Base-by-base conservation (phyloP, 2,113 vertebrate species). In the Pimephales promelas region DNA sequence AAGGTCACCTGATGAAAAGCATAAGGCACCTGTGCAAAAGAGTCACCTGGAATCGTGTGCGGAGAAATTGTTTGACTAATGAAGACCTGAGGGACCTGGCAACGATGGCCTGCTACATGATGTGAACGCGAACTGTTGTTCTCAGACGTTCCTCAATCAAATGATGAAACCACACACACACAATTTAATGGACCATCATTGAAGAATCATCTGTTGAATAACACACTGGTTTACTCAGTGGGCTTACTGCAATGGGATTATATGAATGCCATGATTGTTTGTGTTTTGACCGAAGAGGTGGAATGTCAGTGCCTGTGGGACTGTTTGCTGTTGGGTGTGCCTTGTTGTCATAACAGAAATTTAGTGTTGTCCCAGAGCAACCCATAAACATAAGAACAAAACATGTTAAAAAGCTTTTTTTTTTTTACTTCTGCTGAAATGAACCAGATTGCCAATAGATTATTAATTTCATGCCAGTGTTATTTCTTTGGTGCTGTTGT, bases 41-140 rank as follows among this genome's bases (percentile, higher is more conserved):
- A 85, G 45, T 93, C 2, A 24, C 10, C 10, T 71, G 10, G 4
- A 70, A 70, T 16, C 47, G 16, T 8, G 56, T 20, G 24, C 8
- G 11, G 83, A 79, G 2, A 84, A 79, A 86, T n/a, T 89, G 64
- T 45, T 73, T 93, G 73, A 91, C 88, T 40, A 28, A 24, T 18
- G 88, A 83, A 0, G 94, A 95, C 3, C 1, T 94, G 13, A 90
- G 82, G 66, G 87, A 81, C 87, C 54, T 94, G 18, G 90, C 91
- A 66, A 47, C 93, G 88, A 94, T 94, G 93, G 81, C 92, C 61
- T 89, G 89, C 82, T 87, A 87, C 86, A n/a, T n/a, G n/a, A 91
- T 92, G 56, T 87, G 76, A 64, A 24, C 9, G 9, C 40, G 8
- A n/a, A 26, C 9, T 43, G 45, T n/a, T 20, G 76, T 24, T 36